Evolutionary conservation across 2,113 vertebrate genomes (phyloP).

Genomic region (Myocastor coypus): DNA sequence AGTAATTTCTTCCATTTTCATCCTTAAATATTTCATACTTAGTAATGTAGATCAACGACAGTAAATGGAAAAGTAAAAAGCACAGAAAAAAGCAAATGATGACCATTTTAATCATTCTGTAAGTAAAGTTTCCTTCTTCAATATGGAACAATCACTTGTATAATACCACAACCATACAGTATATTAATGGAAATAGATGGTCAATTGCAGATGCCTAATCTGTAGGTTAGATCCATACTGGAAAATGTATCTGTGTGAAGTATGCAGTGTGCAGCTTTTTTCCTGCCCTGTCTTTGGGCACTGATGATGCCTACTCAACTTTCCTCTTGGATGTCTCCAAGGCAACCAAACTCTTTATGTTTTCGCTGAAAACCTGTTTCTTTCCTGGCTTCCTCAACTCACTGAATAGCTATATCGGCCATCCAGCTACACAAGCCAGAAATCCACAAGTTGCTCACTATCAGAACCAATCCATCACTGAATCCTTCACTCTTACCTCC

Average conservation of each 20-base stretch:
- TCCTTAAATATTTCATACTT: not conserved
- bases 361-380: constrained; percentile 39
- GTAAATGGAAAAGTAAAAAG: constrained; percentile 23
- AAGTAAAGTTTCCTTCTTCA: constrained; percentile 17
- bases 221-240: constrained; percentile 8
- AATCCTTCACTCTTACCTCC: constrained; percentile 8
- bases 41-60: not conserved
- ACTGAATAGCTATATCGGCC: constrained; percentile 32
- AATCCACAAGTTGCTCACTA: not conserved
- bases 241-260: constrained; percentile 13
- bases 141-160: not conserved
- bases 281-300: not conserved
- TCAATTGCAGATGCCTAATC: not conserved
- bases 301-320: constrained; percentile 36
- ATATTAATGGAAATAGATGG: constrained; percentile 40
- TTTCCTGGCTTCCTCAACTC: constrained; percentile 51
- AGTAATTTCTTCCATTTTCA: constrained; percentile 36
- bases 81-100: constrained; percentile 32
- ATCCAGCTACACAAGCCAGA: constrained; percentile 22
- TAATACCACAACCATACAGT: not conserved
- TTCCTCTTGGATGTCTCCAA: constrained; percentile 60
- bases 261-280: not conserved
- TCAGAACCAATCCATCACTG: not conserved
- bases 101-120: constrained; percentile 32
- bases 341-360: constrained; percentile 50